Conservation (phyloP, 2,797 vertebrate species). For the Sternarchorhynchus goeldii region DNA sequence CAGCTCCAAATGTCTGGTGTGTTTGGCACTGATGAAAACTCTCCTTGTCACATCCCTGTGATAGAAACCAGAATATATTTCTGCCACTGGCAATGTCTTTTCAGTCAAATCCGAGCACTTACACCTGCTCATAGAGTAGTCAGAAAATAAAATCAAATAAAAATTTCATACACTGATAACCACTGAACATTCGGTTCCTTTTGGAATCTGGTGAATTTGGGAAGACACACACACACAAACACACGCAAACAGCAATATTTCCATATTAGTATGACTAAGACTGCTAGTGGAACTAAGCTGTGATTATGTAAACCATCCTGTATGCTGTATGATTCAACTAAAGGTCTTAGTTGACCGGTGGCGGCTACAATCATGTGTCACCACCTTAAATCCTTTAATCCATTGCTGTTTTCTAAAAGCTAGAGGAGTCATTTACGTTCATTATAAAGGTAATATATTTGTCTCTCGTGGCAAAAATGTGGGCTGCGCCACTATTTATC, state of each 20-base stretch:
- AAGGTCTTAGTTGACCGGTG: no score
- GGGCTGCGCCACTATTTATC: no score
- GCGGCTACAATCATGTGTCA: no score
- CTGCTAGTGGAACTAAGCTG: no score
- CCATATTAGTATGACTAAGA: no score
- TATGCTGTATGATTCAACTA: no score
- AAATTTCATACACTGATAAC: background rate
- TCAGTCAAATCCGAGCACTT: background rate
- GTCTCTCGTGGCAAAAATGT: background rate
- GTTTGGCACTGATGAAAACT: background rate
- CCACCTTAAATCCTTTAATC: no score
- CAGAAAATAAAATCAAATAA: background rate
- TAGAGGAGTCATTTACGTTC: background rate
- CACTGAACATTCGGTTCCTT: background rate
- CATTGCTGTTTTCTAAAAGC: background rate
- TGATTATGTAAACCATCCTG: no score
- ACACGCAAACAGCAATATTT: background rate
- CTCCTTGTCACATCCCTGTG: constrained; percentile 6
- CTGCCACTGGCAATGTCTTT: background rate
- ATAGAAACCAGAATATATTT: background rate
- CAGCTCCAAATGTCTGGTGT: constrained; percentile 14
- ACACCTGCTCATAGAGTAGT: background rate
- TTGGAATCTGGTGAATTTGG: background rate
- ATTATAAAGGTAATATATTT: background rate
- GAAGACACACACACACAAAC: constrained; percentile 18